Conservation (phyloP, 2,888 invertebrate genomes). For the Leptodirus hochenwartii region DNA sequence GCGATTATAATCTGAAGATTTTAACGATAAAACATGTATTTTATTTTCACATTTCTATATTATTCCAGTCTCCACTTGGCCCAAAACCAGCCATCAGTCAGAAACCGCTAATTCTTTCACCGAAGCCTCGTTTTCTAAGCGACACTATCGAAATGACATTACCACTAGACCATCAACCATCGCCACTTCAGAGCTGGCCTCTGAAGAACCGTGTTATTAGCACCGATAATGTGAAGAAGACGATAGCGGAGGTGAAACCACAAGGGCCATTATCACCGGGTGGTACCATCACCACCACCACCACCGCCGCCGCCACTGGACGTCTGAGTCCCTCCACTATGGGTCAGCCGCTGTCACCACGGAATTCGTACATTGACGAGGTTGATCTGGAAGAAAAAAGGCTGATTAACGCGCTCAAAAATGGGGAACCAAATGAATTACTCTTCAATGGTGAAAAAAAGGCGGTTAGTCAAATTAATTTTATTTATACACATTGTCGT, state of each 20-base stretch:
- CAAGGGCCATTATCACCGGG: conserved; percentile 1
- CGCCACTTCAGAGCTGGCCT: conserved; percentile 36
- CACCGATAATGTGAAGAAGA: conserved; percentile 25
- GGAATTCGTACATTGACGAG: conserved; percentile 17
- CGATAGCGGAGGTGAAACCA: conserved; percentile 15
- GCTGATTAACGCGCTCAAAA: conserved; percentile 58
- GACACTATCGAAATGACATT: conserved; percentile 47
- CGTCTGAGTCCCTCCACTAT: conserved; percentile 17
- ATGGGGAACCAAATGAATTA: no score
- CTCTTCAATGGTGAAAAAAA: no score
- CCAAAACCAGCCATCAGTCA: conserved; percentile 30
- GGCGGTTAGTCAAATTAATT: no score
- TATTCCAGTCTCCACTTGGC: conserved; percentile 6
- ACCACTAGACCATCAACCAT: conserved; percentile 38
- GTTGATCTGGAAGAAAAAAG: conserved; percentile 69
- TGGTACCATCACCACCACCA: conserved; percentile 5
- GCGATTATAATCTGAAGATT: no score
- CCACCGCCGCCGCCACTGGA: conserved; percentile 18
- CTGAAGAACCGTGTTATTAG: conserved; percentile 36
- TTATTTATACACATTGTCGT: conserved; percentile 1
- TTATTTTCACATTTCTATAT: no score
- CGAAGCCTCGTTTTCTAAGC: conserved; percentile 26
- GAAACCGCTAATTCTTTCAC: conserved; percentile 28
- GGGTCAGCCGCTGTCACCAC: conserved; percentile 6
- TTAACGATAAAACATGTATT: no score